A percentile compares a stretch with the other conserved stretches of the same genome.
Evolutionary conservation across 2,888 invertebrate genomes (phyloP).

Genomic region (Meta bourneti): DNA sequence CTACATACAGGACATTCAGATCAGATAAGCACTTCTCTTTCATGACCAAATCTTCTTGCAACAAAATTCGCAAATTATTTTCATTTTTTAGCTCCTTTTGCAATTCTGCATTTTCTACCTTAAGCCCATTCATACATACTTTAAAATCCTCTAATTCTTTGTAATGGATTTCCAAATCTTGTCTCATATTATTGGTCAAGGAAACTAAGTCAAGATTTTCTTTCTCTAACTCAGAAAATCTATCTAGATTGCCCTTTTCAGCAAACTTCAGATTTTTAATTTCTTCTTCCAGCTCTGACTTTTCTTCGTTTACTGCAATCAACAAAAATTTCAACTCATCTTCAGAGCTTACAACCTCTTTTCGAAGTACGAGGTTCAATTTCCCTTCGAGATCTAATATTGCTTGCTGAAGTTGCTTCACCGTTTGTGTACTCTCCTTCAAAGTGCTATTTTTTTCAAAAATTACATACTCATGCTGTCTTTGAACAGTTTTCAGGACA

Average conservation of each 20-base stretch:
- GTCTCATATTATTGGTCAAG: not conserved
- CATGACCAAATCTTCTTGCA: constrained; percentile 4
- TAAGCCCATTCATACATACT: not conserved
- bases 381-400: constrained; percentile 33
- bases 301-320: not conserved
- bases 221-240: not conserved
- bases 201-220: constrained; percentile 1
- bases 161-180: not conserved
- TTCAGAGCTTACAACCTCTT: not conserved
- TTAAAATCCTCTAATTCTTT: not conserved
- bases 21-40: not conserved
- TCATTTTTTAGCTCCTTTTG: not conserved
- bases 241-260: constrained; percentile 18
- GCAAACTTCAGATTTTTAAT: constrained; percentile 20
- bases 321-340: not conserved
- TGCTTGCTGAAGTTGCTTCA: constrained; percentile 17
- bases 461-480: constrained; percentile 27
- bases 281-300: constrained; percentile 2
- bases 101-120: not conserved
- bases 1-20: not conserved
- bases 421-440: not conserved
- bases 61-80: not conserved
- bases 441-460: constrained; percentile 25
- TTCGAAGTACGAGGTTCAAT: not conserved
- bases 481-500: not conserved